Evolutionary conservation across 2,888 invertebrate genomes (phyloP).

Genomic region (Agrotis exclamationis): DNA sequence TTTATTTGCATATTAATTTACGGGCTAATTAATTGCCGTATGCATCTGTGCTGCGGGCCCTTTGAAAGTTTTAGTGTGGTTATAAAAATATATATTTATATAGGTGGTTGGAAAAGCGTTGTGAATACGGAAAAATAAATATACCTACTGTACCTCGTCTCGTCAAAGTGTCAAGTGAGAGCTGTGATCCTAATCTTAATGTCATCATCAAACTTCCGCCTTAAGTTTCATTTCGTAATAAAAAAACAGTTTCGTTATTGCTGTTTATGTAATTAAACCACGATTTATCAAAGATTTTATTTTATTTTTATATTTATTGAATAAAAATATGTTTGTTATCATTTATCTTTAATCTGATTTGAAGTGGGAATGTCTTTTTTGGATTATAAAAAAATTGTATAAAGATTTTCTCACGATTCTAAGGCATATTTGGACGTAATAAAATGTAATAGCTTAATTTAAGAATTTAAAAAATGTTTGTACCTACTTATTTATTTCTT

Average conservation of each 20-base stretch:
- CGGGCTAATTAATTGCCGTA: conserved; percentile 61
- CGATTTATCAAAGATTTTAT: conserved; percentile 44
- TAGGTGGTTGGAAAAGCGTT: conserved; percentile 37
- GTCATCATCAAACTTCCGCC: conserved; percentile 55
- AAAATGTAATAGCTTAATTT: conserved; percentile 29
- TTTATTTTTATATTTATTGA: conserved; percentile 42
- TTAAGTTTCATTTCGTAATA: conserved; percentile 40
- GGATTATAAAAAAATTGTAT: conserved; percentile 19
- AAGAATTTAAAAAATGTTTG: background rate
- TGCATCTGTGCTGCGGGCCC: conserved; percentile 48
- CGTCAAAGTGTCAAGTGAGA: conserved; percentile 54
- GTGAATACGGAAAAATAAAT: conserved; percentile 33
- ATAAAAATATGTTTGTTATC: conserved; percentile 42
- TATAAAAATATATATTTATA: conserved; percentile 46
- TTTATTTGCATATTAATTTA: conserved; percentile 67
- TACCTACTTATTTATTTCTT: background rate
- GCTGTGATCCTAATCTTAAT: conserved; percentile 60
- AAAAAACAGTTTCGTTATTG: conserved; percentile 37
- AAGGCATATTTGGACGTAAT: background rate
- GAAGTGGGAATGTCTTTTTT: conserved; percentile 36
- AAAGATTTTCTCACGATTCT: conserved; percentile 57
- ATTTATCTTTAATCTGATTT: conserved; percentile 44
- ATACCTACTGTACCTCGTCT: conserved; percentile 25
- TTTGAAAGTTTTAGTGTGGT: conserved; percentile 58
- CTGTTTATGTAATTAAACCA: conserved; percentile 49